Base-by-base conservation (phyloP, 2,888 invertebrate species). In the Caenorhabditis sp. region DNA sequence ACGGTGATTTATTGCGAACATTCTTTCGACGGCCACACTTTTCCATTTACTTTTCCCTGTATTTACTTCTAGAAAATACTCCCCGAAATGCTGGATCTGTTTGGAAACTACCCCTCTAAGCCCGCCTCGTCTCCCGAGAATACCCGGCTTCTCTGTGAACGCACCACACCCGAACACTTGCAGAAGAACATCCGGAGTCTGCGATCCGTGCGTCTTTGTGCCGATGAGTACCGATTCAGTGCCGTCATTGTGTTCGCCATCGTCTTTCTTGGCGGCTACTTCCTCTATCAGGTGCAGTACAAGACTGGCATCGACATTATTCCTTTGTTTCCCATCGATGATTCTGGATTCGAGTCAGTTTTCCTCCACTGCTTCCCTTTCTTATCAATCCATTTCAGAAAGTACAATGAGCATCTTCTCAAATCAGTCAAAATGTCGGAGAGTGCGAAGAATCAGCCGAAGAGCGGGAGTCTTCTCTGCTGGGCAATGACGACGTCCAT, bases 401-500 rank as follows among this genome's bases (percentile, higher is more conserved):
- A 58, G 2, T 83, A 82, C 76, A 75, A 75, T 27, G 75, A 72
- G 17, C 48, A 75, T 2, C 59, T 80, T n/a, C 61, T 83, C 13
- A 39, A 58, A 3, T 30, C 71, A 11, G 74, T 79, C 8, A 65
- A 68, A 30, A 43, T 70, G n/a, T 82, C 82, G 0, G 41, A 62
- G 22, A 59, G 75, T 35, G 83, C 83, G 15, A 56, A 45, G 27
- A 41, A 58, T 13, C 83, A 83, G 50, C 71, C 74, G 15, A 75
- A 62, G 50, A 68, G 66, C 32, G 83, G 83, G 30, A 35, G 39
- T 9, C 61, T 83, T 15, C 39, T 83, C 26, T 83, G 83, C 37
- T 82, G 82, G 80, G 80, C 79, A 17, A 83, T 83, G 83, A 82
- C 82, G 13, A 79, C 83, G 22, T 71, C 80, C 8, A 63, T 76